A percentile compares a stretch with the other conserved stretches of the same genome.
These are phyloP conservation scores for Drosophila sp. DNA, from an alignment of 1,140 invertebrate genomes.

Conservation along the genomic window DNA sequence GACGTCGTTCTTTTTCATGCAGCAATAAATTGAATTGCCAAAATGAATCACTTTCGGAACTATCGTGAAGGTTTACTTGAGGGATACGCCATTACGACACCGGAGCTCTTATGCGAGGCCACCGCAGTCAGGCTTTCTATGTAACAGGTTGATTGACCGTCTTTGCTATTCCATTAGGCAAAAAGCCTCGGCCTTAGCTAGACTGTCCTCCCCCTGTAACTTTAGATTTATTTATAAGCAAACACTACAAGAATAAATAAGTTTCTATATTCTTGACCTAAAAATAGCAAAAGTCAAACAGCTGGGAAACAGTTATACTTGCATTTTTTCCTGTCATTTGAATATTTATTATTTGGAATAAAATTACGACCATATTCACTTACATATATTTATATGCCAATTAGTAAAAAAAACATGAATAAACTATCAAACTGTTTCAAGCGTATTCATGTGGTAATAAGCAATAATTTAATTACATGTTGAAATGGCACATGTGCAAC, in stretches of 20 bases:
- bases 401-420: too few relatives aligned
- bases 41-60: not conserved
- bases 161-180: not conserved
- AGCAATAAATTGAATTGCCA: not conserved
- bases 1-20: not conserved
- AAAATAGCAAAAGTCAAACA: too few relatives aligned
- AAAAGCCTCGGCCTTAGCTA: too few relatives aligned
- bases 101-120: not conserved
- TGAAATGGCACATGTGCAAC: conserved; percentile 9
- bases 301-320: too few relatives aligned
- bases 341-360: too few relatives aligned
- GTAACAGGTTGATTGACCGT: not conserved
- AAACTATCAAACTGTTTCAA: too few relatives aligned
- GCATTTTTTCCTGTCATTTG: too few relatives aligned
- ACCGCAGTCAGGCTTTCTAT: not conserved
- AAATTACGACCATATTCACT: too few relatives aligned
- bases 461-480: conserved; percentile 42
- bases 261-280: too few relatives aligned
- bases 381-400: not conserved
- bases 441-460: conserved; percentile 39
- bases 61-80: not conserved
- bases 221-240: too few relatives aligned
- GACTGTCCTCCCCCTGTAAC: too few relatives aligned
- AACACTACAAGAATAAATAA: too few relatives aligned
- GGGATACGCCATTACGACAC: not conserved